phyloP scores from a whole-genome alignment of 2,888 invertebrate genomes.

The Scaptomyza cyrtandrae region DNA sequence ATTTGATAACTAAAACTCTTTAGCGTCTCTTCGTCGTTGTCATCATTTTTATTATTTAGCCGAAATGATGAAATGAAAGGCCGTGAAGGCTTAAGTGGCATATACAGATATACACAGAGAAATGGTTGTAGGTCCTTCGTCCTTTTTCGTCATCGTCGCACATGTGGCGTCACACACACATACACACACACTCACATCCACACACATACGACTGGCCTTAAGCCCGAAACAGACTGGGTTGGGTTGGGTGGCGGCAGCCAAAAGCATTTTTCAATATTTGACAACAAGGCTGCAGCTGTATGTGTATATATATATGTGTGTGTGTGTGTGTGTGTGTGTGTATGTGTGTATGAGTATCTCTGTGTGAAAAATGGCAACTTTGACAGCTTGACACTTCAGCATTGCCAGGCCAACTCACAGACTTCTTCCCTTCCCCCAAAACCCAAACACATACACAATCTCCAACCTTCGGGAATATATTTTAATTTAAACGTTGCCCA shows the following conservation, averaged over 20 bases:
- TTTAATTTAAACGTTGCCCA: slow-evolving; percentile 65
- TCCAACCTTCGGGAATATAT: slow-evolving; percentile 52
- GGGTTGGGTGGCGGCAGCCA: slow-evolving; percentile 29
- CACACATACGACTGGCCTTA: slow-evolving; percentile 32
- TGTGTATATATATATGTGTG: slow-evolving; percentile 13
- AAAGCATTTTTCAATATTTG: slow-evolving; percentile 79
- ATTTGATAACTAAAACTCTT: slow-evolving; percentile 76
- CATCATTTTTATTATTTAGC: slow-evolving; percentile 78
- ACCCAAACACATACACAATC: slow-evolving; percentile 1
- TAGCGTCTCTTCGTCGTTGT: slow-evolving; percentile 63
- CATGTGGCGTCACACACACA: slow-evolving; percentile 50
- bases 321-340: slow-evolving; percentile 30
- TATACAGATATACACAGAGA: slow-evolving; percentile 17
- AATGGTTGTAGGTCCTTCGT: slow-evolving; percentile 15
- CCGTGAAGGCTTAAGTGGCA: slow-evolving; percentile 67
- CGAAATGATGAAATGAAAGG: slow-evolving; percentile 70
- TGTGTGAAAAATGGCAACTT: slow-evolving; percentile 77
- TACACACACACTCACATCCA: no score
- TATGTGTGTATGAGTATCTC: slow-evolving; percentile 35
- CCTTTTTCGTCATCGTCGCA: slow-evolving; percentile 42
- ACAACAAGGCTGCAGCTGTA: slow-evolving; percentile 48
- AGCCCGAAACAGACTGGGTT: slow-evolving; percentile 34
- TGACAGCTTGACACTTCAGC: slow-evolving; percentile 78
- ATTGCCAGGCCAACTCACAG: slow-evolving; percentile 36
- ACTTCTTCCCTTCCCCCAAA: slow-evolving; percentile 7